Evolutionary conservation across 1,140 invertebrate species (phyloP).

Genomic region (Epicauta chinensis): DNA sequence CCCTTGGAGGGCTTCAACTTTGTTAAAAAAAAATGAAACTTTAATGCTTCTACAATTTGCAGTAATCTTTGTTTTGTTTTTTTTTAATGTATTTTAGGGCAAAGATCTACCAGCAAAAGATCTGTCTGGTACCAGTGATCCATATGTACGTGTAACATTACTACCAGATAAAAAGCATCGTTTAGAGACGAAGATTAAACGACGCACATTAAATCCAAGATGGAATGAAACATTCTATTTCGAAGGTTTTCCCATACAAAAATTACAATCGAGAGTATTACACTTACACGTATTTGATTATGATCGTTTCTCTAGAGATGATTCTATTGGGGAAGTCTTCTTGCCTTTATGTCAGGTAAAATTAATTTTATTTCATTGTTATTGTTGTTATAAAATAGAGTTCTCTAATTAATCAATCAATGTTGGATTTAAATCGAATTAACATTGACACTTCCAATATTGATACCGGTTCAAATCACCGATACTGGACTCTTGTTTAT

Average conservation of each 20-base stretch:
- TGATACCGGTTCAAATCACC: too few relatives aligned
- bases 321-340: constrained; percentile 95
- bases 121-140: constrained; percentile 88
- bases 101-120: constrained; percentile 93
- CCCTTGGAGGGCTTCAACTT: too few relatives aligned
- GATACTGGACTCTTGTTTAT: too few relatives aligned
- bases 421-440: too few relatives aligned
- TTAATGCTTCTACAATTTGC: too few relatives aligned
- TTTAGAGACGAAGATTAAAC: constrained; percentile 95
- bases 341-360: constrained; percentile 85
- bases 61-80: too few relatives aligned
- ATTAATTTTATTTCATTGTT: background rate
- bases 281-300: constrained; percentile 95
- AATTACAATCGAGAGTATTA: constrained; percentile 83
- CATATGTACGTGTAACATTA: constrained; percentile 86
- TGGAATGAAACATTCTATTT: constrained; percentile 99
- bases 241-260: constrained; percentile 91
- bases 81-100: constrained; percentile 52
- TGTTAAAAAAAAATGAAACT: too few relatives aligned
- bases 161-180: constrained; percentile 94
- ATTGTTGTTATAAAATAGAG: background rate
- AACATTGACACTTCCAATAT: too few relatives aligned
- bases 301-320: constrained; percentile 89
- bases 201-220: constrained; percentile 88
- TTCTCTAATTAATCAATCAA: too few relatives aligned